A percentile compares a stretch with the other conserved stretches of the same genome.
phyloP scores from a whole-genome alignment of 2,113 vertebrate genomes.

The Todiramphus chloris region DNA sequence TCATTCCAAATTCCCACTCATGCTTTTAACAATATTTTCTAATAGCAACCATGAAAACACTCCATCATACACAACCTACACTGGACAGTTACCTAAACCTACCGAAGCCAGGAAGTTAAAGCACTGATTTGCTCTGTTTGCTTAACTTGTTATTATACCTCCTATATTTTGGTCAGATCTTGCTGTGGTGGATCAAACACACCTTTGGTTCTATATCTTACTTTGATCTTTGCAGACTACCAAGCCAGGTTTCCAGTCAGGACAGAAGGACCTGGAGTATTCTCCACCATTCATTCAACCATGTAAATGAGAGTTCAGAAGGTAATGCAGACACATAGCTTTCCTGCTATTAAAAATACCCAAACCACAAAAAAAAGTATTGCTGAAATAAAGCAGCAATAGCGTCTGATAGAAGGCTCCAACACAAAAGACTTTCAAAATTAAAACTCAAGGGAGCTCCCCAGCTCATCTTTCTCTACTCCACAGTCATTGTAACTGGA shows the following conservation, averaged over 20 bases:
- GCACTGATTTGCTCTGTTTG: not conserved
- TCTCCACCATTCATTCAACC: not conserved
- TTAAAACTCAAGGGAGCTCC: not conserved
- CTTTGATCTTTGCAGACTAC: constrained; percentile 16
- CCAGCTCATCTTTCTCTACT: not conserved
- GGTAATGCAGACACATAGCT: not conserved
- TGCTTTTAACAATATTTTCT: constrained; percentile 12
- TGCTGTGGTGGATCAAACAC: not conserved
- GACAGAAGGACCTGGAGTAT: not conserved
- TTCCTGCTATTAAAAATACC: not conserved
- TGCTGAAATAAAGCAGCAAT: not conserved
- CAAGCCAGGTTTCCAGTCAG: not conserved
- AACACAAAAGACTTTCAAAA: not conserved
- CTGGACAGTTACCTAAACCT: not conserved
- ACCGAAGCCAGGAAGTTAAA: not conserved
- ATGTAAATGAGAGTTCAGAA: not conserved
- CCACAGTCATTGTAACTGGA: not conserved
- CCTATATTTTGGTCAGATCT: not conserved
- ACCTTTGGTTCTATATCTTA: not conserved
- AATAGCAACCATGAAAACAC: not conserved
- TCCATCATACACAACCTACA: not conserved
- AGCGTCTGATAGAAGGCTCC: not conserved
- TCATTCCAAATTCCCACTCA: not conserved
- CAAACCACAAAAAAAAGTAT: not conserved
- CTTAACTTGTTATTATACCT: not conserved